Evolutionary conservation across 2,888 invertebrate species (phyloP).

Genomic region (Drosophila paranaensis): DNA sequence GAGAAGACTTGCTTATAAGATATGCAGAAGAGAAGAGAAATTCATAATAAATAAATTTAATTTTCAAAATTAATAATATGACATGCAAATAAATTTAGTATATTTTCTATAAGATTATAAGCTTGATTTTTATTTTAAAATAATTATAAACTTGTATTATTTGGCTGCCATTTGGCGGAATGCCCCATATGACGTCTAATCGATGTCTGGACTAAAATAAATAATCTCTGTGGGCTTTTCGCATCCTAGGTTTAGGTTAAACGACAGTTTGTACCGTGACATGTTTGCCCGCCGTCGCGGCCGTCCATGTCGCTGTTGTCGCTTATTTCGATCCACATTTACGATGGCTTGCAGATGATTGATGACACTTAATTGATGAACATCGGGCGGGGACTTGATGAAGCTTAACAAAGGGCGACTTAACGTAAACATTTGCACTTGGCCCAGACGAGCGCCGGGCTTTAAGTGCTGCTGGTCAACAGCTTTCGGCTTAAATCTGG

Average conservation of each 20-base stretch:
- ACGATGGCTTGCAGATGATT: slow-evolving; percentile 72
- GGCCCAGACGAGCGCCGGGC: slow-evolving; percentile 42
- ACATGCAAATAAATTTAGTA: no score
- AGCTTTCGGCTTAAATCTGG: slow-evolving; percentile 35
- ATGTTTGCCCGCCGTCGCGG: slow-evolving; percentile 70
- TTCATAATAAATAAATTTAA: no score
- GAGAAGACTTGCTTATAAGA: no score
- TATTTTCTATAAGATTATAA: no score
- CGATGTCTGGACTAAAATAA: slow-evolving; percentile 61
- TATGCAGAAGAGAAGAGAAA: no score
- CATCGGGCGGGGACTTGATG: slow-evolving; percentile 27
- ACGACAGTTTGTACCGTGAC: slow-evolving; percentile 80
- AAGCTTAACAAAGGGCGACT: slow-evolving; percentile 27
- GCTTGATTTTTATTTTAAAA: no score
- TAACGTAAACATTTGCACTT: slow-evolving; percentile 57
- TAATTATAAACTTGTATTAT: no score
- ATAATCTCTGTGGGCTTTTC: slow-evolving; percentile 66
- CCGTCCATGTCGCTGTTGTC: slow-evolving; percentile 44
- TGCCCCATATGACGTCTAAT: slow-evolving; percentile 18
- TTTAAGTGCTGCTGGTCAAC: slow-evolving; percentile 57
- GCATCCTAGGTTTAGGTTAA: slow-evolving; percentile 70
- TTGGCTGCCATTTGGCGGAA: slow-evolving; percentile 20
- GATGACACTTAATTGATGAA: slow-evolving; percentile 82
- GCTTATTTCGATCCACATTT: slow-evolving; percentile 60
- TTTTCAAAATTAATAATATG: no score